A percentile compares a stretch with the other conserved stretches of the same genome.
phyloP scores from a whole-genome alignment of 2,888 invertebrate species.

The Plemyria rubiginata region DNA sequence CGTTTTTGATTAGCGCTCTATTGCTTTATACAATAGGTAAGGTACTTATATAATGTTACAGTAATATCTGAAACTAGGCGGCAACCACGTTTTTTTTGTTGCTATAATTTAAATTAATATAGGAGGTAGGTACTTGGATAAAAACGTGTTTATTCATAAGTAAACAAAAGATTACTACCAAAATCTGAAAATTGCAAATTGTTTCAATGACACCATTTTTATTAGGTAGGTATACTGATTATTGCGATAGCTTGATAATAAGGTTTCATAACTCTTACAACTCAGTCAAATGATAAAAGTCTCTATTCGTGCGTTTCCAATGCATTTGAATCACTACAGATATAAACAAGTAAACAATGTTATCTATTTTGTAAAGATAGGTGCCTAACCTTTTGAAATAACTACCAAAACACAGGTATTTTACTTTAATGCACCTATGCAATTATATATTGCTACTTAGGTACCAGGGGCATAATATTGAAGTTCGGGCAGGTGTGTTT shows the following conservation, averaged over 20 bases:
- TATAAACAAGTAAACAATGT: slow-evolving; percentile 9
- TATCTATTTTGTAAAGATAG: background rate
- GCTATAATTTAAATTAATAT: slow-evolving; percentile 3
- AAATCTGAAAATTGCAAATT: background rate
- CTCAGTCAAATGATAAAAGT: slow-evolving; percentile 31
- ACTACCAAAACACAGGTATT: background rate
- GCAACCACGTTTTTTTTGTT: slow-evolving; percentile 47
- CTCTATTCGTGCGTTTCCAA: slow-evolving; percentile 35
- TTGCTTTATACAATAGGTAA: too few species aligned
- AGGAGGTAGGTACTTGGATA: too few species aligned
- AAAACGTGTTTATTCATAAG: too few species aligned
- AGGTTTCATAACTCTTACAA: slow-evolving; percentile 34
- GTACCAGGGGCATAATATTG: too few species aligned
- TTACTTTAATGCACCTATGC: background rate
- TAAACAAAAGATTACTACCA: too few species aligned
- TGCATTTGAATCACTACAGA: slow-evolving; percentile 34
- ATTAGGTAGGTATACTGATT: slow-evolving; percentile 34
- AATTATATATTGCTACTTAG: background rate
- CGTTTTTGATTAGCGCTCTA: slow-evolving; percentile 53
- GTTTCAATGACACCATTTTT: slow-evolving; percentile 35
- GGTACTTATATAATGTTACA: slow-evolving; percentile 45
- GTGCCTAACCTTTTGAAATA: background rate
- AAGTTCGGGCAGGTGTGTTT: background rate
- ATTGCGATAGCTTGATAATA: slow-evolving; percentile 33
- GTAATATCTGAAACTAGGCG: slow-evolving; percentile 55